phyloP scores from a whole-genome alignment of 2,113 vertebrate genomes.

The Miniopterus natalensis region DNA sequence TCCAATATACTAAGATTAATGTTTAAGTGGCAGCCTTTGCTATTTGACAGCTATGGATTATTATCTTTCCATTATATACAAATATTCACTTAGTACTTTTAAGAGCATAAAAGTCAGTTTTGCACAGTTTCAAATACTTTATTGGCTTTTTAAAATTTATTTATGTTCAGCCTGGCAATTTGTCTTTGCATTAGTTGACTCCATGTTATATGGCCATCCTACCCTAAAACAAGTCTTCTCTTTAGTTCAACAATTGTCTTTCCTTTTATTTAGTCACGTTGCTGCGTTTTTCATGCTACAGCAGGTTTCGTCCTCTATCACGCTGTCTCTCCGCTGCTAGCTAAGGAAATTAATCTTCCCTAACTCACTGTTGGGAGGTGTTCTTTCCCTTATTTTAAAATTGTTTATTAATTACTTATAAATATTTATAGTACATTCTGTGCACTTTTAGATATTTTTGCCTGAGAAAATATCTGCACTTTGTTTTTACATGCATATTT shows the following conservation, averaged over 20 bases:
- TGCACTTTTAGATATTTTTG: slow-evolving; percentile 34
- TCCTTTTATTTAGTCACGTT: slow-evolving; percentile 20
- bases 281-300: neutral
- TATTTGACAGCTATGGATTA: neutral
- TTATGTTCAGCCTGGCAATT: neutral
- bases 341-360: neutral
- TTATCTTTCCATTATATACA: neutral
- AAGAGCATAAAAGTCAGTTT: neutral
- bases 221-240: neutral
- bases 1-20: neutral
- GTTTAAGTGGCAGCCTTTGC: slow-evolving; percentile 8
- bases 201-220: neutral
- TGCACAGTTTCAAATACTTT: neutral
- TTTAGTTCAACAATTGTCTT: neutral
- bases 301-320: neutral
- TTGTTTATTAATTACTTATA: slow-evolving; percentile 42
- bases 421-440: neutral
- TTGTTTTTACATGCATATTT: neutral
- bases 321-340: neutral
- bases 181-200: neutral
- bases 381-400: slow-evolving; percentile 41
- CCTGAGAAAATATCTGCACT: slow-evolving; percentile 3
- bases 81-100: neutral
- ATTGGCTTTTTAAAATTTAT: slow-evolving; percentile 37
- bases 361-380: neutral